These are phyloP conservation scores for Drosophila auraria DNA, from an alignment of 1,140 invertebrate genomes.

Conservation along the genomic window DNA sequence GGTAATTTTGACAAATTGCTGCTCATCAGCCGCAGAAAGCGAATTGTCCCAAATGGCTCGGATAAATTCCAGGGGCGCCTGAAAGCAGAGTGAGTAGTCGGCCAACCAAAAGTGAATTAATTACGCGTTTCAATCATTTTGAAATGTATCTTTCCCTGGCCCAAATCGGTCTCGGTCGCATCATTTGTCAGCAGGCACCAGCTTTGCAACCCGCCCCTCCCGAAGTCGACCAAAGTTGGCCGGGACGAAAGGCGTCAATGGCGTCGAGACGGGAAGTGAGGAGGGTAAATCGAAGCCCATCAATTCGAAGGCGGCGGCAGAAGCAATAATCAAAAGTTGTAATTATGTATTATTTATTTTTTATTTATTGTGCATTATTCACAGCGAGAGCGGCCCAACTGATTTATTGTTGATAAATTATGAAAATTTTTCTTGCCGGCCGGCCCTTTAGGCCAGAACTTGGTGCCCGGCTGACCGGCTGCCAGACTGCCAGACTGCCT, in stretches of 20 bases:
- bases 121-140: conserved; percentile 74
- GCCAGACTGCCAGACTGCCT: not conserved
- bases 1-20: conserved; percentile 55
- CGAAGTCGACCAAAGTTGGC: conserved; percentile 17
- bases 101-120: conserved; percentile 60
- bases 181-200: conserved; percentile 69
- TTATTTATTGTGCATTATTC: conserved; percentile 76
- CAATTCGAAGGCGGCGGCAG: conserved; percentile 32
- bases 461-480: not conserved
- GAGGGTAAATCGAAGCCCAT: conserved; percentile 25
- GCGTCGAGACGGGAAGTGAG: conserved; percentile 28
- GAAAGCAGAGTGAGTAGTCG: conserved; percentile 1
- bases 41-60: conserved; percentile 49
- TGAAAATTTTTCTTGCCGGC: conserved; percentile 63
- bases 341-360: conserved; percentile 81
- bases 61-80: conserved; percentile 33
- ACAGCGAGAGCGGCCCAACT: conserved; percentile 43
- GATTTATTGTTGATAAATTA: conserved; percentile 82
- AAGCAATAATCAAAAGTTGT: conserved; percentile 73
- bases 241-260: conserved; percentile 58
- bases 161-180: conserved; percentile 57
- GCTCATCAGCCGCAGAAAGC: conserved; percentile 34
- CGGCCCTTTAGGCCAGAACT: conserved; percentile 54
- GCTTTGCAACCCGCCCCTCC: not conserved
- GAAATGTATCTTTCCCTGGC: conserved; percentile 52